Base-by-base conservation (phyloP, 2,888 invertebrate genomes). In the Tromatobia lineatoria region DNA sequence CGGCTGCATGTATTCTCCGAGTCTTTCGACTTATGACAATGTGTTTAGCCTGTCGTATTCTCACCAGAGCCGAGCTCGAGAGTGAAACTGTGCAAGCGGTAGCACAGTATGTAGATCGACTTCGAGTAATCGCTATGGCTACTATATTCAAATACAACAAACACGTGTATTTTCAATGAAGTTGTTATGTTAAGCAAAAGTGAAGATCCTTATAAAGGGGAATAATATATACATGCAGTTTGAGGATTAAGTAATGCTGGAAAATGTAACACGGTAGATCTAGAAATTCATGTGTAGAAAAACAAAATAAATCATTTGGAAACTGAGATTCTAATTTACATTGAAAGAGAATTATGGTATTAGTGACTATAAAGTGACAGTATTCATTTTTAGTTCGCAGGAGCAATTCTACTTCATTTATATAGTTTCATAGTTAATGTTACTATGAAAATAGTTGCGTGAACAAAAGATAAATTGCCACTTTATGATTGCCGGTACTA, bases 21-120 rank as follows among this genome's bases (percentile, higher is more conserved):
- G 52, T 50, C 50, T 61, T 61, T 67, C 83, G 66, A 71, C 66
- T 86, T 83, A 85, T 85, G 86, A 86, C 86, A 85, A 86, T 85
- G 82, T 85, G 82, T 74, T 80, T 66, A 50, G 66, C 34, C 42
- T 29, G 66, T 79, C 64, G 74, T 57, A 57, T 59, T 66, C 42
- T 61, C 59, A 54, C 77, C n/a, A n/a, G 59, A 70, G 47, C 38
- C 52, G 52, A 7, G 20, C 47, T 34, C 80, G 73, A 11, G 54
- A 82, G 75, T 61, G 61, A 70, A 76, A 74, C 77, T 29, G 34
- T 34, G 10, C 64, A 70, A 42, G 47, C 67, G 82, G 78, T 69
- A 52, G 77, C 54, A 13, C 25, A 20, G 18, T 50, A 34, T 61
- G 69, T 38, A 34, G 15, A 54, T 45, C 20, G 13, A 47, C 70